These are phyloP conservation scores for Stomatorhinus walkeri DNA, from an alignment of 2,797 vertebrate genomes.

Conservation along the genomic window DNA sequence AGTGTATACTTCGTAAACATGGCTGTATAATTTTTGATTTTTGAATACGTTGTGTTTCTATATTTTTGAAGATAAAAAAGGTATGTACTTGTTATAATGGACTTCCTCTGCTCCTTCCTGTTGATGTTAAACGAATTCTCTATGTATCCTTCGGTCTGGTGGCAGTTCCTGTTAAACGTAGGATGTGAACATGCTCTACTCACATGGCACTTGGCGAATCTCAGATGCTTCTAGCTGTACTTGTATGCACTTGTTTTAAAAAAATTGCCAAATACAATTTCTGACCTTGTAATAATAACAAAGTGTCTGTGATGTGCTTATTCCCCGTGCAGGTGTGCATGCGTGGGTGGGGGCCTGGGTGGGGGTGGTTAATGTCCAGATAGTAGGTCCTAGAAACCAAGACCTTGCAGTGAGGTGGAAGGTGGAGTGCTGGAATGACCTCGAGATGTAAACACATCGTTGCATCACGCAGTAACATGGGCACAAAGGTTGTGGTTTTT, in stretches of 20 bases:
- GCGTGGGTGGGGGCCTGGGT: constrained; percentile 10
- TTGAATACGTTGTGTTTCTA: constrained; percentile 86
- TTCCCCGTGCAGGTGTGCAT: constrained; percentile 44
- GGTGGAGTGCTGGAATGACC: not conserved
- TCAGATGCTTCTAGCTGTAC: constrained; percentile 88
- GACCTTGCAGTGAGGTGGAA: constrained; percentile 9
- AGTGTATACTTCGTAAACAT: constrained; percentile 79
- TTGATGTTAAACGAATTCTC: constrained; percentile 56
- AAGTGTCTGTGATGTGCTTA: constrained; percentile 74
- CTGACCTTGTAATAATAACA: constrained; percentile 83
- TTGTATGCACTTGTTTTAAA: constrained; percentile 85
- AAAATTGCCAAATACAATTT: constrained; percentile 93
- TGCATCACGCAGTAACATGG: constrained; percentile 20
- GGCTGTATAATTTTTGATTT: constrained; percentile 80
- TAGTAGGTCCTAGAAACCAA: constrained; percentile 38
- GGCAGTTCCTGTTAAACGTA: constrained; percentile 78
- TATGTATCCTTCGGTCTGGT: constrained; percentile 71
- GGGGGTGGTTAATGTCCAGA: constrained; percentile 21
- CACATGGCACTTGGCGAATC: constrained; percentile 84
- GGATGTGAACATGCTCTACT: constrained; percentile 84
- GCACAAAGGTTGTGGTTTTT: not conserved
- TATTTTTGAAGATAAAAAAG: constrained; percentile 76
- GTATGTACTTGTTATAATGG: constrained; percentile 81
- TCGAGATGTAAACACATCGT: constrained; percentile 18
- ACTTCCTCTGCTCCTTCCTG: constrained; percentile 51